Conservation (phyloP, 2,888 invertebrate species). For the Dorcus hopei region DNA sequence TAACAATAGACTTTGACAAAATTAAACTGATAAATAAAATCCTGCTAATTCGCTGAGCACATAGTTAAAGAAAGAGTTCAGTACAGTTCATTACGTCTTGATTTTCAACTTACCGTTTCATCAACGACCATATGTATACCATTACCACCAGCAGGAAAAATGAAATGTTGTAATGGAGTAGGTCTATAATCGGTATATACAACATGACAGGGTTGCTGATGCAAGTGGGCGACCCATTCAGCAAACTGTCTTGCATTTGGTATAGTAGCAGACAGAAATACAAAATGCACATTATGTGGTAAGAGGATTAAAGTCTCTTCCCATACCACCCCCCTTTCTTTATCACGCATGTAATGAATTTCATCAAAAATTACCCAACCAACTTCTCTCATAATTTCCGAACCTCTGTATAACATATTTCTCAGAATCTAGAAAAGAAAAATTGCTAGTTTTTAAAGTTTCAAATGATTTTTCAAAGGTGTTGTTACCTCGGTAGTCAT, state of each 20-base stretch:
- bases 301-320: constrained; percentile 97
- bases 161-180: constrained; percentile 96
- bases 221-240: constrained; percentile 91
- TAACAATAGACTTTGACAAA: no score
- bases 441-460: neutral
- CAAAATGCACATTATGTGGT: constrained; percentile 97
- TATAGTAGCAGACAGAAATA: constrained; percentile 98
- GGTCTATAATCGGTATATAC: constrained; percentile 98
- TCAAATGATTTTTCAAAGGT: neutral
- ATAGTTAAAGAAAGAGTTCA: no score
- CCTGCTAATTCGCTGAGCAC: no score
- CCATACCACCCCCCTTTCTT: constrained; percentile 99
- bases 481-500: constrained; percentile 94
- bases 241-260: constrained; percentile 97
- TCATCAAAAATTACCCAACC: constrained; percentile 99
- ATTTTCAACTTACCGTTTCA: constrained; percentile 61
- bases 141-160: constrained; percentile 95
- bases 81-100: no score
- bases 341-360: constrained; percentile 99
- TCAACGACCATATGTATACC: constrained; percentile 95
- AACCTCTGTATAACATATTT: constrained; percentile 97
- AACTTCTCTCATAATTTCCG: constrained; percentile 98
- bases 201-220: constrained; percentile 96
- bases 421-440: constrained; percentile 73
- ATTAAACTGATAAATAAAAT: neutral